phyloP scores from a whole-genome alignment of 1,140 invertebrate species.

The Drosophila sp. region DNA sequence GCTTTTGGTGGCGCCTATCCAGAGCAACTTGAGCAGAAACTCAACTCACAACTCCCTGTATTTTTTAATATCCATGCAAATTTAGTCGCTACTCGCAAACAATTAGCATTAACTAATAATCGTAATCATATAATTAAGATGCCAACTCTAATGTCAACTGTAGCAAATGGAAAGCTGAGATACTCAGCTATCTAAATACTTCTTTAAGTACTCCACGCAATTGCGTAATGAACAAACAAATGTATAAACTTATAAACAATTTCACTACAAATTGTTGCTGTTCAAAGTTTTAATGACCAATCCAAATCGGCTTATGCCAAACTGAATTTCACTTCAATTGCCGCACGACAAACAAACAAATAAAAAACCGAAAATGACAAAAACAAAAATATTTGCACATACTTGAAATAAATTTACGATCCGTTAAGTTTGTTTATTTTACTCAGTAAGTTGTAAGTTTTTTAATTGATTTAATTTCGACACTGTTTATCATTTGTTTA shows the following conservation, averaged over 20 bases:
- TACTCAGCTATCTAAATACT: conserved; percentile 2
- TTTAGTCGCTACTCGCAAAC: conserved; percentile 5
- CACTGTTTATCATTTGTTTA: too few relatives aligned
- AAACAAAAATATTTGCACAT: conserved; percentile 28
- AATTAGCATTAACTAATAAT: conserved; percentile 37
- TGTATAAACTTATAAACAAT: conserved; percentile 19
- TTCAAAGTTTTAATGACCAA: conserved; percentile 13
- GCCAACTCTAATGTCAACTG: conserved; percentile 10
- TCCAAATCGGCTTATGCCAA: conserved; percentile 14
- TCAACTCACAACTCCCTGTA: conserved; percentile 1
- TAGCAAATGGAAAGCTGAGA: conserved; percentile 14
- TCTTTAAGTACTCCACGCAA: background rate
- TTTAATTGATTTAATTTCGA: background rate
- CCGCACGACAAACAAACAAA: conserved; percentile 20
- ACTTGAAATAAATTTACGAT: conserved; percentile 10
- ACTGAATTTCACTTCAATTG: conserved; percentile 22
- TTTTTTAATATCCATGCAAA: conserved; percentile 24
- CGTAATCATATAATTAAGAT: conserved; percentile 29
- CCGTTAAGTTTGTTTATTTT: conserved; percentile 12
- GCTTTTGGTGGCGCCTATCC: conserved; percentile 27
- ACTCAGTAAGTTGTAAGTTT: too few relatives aligned
- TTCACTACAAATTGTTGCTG: conserved; percentile 22
- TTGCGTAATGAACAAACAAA: conserved; percentile 1
- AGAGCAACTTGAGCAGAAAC: too few relatives aligned
- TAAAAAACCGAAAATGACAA: conserved; percentile 10